Evolutionary conservation across 2,797 vertebrate species (phyloP).

Genomic region (Falco novaeseelandiae): DNA sequence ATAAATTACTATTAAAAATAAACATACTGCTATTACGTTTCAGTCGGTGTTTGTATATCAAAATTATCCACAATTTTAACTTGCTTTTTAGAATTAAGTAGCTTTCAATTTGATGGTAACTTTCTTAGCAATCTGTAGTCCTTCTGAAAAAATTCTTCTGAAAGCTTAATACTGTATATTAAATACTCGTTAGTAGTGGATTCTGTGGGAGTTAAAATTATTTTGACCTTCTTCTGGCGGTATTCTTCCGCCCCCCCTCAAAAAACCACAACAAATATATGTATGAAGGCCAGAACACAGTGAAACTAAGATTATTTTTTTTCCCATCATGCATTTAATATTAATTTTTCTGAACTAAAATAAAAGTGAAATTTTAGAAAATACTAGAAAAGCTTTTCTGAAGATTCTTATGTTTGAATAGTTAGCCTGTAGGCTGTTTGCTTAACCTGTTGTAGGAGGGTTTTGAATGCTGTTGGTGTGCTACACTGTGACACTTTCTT

Average conservation of each 20-base stretch:
- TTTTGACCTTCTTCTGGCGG: not conserved
- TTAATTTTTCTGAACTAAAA: not conserved
- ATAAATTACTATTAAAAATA: not conserved
- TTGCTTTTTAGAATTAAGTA: not conserved
- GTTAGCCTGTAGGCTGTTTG: not conserved
- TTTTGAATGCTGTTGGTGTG: not conserved
- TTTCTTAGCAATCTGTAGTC: not conserved
- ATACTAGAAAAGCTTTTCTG: not conserved
- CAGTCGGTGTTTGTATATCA: not conserved
- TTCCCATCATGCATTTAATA: not conserved
- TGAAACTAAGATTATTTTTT: not conserved
- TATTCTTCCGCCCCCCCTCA: not conserved
- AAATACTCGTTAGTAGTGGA: not conserved
- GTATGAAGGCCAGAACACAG: not conserved
- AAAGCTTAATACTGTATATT: not conserved
- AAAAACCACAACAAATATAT: not conserved
- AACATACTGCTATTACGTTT: not conserved
- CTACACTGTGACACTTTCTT: not conserved
- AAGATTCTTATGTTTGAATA: not conserved
- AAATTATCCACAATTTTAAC: not conserved
- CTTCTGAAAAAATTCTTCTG: not conserved
- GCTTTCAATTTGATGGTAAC: not conserved
- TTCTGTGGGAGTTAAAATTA: not conserved
- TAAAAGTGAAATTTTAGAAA: not conserved
- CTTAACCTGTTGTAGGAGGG: not conserved